phyloP scores from a whole-genome alignment of 2,888 invertebrate species.

The Taphrorychus bicolor region DNA sequence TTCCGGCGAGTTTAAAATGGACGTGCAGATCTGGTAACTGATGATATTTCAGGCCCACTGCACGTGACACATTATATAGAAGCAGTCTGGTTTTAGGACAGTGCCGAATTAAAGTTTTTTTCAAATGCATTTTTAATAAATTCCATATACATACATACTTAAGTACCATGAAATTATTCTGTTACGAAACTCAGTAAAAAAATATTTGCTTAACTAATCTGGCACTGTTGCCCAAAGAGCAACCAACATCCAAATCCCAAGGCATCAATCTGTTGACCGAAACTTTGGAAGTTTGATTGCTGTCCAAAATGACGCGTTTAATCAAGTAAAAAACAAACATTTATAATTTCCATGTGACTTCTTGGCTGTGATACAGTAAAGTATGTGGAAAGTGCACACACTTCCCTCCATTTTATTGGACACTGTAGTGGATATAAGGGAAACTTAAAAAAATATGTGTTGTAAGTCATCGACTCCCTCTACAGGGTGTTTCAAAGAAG shows the following conservation, averaged over 20 bases:
- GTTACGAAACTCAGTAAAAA: too few relatives aligned
- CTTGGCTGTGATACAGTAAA: constrained; percentile 62
- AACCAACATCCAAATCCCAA: not conserved
- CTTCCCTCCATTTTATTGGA: constrained; percentile 55
- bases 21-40: too few relatives aligned
- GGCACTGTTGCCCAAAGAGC: not conserved
- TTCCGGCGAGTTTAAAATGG: not conserved
- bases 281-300: not conserved
- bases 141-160: too few relatives aligned
- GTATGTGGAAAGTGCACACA: constrained; percentile 57
- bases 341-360: constrained; percentile 58
- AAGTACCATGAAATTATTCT: too few relatives aligned
- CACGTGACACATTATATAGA: constrained; percentile 4
- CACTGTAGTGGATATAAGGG: constrained; percentile 10
- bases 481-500: not conserved
- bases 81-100: constrained; percentile 9
- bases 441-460: not conserved
- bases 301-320: not conserved
- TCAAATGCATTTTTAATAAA: too few relatives aligned
- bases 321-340: not conserved
- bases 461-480: not conserved
- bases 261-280: not conserved
- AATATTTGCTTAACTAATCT: too few relatives aligned
- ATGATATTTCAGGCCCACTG: too few relatives aligned
- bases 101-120: not conserved